Conservation (phyloP, 2,113 vertebrate genomes). For the Myiagra hebetior region DNA sequence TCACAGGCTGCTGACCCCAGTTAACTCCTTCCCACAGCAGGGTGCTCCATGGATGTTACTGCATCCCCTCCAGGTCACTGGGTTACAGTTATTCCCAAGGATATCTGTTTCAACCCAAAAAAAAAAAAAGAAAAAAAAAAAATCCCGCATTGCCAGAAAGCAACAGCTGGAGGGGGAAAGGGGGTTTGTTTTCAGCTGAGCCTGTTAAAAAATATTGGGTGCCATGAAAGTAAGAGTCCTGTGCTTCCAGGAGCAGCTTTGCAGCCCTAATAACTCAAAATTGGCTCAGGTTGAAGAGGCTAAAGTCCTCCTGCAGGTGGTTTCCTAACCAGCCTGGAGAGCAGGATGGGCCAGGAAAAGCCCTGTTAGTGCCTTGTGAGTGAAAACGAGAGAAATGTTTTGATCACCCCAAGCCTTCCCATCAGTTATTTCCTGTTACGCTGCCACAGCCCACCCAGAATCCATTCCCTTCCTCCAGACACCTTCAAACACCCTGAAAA, state of each 20-base stretch:
- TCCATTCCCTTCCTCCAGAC: not conserved
- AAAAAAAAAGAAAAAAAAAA: too few species aligned
- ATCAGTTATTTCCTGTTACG: not conserved
- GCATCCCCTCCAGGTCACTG: not conserved
- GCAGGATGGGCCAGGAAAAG: not conserved
- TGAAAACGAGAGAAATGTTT: not conserved
- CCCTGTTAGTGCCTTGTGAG: not conserved
- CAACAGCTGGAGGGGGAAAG: not conserved
- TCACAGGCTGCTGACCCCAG: not conserved
- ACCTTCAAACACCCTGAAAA: not conserved
- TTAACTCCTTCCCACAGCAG: not conserved
- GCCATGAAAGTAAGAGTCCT: accelerated
- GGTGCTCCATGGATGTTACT: not conserved
- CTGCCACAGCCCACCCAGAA: not conserved
- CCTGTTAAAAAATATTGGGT: not conserved
- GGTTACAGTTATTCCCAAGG: not conserved
- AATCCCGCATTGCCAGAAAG: not conserved
- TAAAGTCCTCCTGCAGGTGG: not conserved
- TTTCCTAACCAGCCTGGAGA: not conserved
- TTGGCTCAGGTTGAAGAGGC: not conserved
- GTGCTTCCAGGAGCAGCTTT: not conserved
- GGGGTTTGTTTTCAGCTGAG: not conserved
- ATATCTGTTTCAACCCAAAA: not conserved
- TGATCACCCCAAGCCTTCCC: not conserved
- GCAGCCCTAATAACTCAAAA: not conserved